Percentiles rank a stretch among this genome's conserved stretches.
phyloP scores from a whole-genome alignment of 2,113 vertebrate species.

The Bujurquina vittata region DNA sequence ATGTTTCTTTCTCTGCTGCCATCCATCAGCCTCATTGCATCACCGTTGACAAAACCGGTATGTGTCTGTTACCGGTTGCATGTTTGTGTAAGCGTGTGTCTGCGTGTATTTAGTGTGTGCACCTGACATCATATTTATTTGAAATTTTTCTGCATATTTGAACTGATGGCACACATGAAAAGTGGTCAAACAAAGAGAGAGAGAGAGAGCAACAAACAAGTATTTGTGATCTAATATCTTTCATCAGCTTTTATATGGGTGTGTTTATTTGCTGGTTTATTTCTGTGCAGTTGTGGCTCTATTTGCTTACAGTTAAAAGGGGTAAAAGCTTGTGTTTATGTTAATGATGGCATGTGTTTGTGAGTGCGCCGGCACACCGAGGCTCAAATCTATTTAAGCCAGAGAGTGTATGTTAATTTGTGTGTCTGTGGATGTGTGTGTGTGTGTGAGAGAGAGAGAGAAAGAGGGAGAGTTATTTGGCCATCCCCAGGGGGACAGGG shows the following conservation, averaged over 20 bases:
- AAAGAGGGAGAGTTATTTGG: conserved; percentile 57
- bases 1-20: conserved; percentile 62
- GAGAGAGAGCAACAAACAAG: conserved; percentile 3
- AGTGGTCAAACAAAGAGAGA: neutral
- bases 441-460: neutral
- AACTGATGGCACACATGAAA: neutral
- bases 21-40: conserved; percentile 78
- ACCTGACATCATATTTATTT: conserved; percentile 19
- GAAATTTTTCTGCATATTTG: neutral
- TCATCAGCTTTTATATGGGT: conserved; percentile 60
- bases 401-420: conserved; percentile 66
- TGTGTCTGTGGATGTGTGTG: conserved; percentile 16
- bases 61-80: neutral
- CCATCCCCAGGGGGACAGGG: conserved; percentile 56
- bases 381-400: conserved; percentile 62
- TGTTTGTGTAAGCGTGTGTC: conserved; percentile 2
- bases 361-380: conserved; percentile 29
- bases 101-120: neutral
- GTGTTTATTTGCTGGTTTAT: conserved; percentile 68
- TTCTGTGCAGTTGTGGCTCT: conserved; percentile 72
- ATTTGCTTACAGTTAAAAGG: conserved; percentile 72
- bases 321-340: conserved; percentile 62
- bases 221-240: conserved; percentile 49
- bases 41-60: conserved; percentile 53
- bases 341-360: conserved; percentile 60